Percentiles rank a stretch among this genome's conserved stretches.
phyloP scores from a whole-genome alignment of 1,140 invertebrate genomes.

The Conus ventricosus region DNA sequence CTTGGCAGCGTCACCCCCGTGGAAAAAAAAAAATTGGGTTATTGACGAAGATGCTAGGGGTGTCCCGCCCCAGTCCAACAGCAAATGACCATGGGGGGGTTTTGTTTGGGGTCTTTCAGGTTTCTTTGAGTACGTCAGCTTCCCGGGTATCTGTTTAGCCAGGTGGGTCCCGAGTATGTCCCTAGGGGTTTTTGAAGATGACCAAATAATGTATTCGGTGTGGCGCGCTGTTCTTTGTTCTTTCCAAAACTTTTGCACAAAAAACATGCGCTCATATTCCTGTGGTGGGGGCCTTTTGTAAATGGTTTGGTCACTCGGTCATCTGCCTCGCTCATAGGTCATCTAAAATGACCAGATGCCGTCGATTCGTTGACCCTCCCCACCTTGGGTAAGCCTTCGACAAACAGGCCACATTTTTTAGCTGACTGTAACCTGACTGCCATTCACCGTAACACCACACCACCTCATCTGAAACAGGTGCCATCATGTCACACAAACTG shows the following conservation, averaged over 20 bases:
- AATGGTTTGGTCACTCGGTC: not conserved
- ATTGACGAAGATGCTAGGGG: not conserved
- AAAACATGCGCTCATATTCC: not conserved
- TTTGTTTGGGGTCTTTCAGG: no score
- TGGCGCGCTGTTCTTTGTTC: no score
- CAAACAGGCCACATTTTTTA: no score
- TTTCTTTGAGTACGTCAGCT: no score
- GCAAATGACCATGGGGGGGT: not conserved
- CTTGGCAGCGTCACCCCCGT: no score
- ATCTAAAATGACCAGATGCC: not conserved
- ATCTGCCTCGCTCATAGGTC: no score
- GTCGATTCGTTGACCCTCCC: not conserved
- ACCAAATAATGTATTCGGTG: constrained; percentile 1
- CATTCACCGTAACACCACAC: not conserved
- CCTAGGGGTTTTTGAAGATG: not conserved
- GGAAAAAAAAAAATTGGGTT: no score
- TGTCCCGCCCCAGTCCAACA: not conserved
- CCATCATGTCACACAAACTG: not conserved
- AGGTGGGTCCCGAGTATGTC: no score
- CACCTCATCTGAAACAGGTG: not conserved
- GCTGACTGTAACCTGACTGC: no score
- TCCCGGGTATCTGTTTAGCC: no score
- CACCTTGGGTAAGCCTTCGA: no score
- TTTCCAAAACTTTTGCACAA: no score
- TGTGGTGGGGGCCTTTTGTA: not conserved